Conservation (phyloP, 2,113 vertebrate species). For the Elaphurus davidianus region DNA sequence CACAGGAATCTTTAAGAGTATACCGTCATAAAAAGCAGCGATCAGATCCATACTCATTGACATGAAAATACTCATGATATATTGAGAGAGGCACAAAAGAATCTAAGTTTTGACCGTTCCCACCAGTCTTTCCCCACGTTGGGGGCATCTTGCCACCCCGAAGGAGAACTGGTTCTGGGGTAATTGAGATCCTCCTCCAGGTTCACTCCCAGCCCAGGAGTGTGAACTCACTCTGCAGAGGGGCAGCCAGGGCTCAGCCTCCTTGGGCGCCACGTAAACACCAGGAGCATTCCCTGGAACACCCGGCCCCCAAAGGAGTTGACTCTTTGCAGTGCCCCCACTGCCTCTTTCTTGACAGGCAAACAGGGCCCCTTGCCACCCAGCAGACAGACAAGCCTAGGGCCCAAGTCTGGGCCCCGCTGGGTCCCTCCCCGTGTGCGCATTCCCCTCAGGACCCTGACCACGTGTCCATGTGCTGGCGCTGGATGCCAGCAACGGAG, state of each 20-base stretch:
- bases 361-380: background rate
- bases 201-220: background rate
- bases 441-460: background rate
- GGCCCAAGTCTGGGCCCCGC: background rate
- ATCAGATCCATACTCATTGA: background rate
- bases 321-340: background rate
- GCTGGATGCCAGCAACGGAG: fast-evolving
- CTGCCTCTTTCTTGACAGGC: background rate
- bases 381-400: background rate
- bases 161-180: background rate
- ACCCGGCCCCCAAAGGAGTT: too few relatives aligned
- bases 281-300: too few relatives aligned
- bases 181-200: background rate
- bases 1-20: background rate
- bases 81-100: background rate
- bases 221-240: background rate
- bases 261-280: background rate
- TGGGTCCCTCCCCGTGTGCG: background rate
- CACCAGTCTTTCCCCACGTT: too few relatives aligned
- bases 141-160: background rate
- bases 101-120: background rate
- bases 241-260: background rate
- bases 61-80: background rate
- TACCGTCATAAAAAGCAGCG: background rate
- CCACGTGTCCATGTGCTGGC: fast-evolving